Evolutionary conservation across 2,797 vertebrate species (phyloP), one percentile per base, ranked within the genome.

Genomic region (Picus viridis): DNA sequence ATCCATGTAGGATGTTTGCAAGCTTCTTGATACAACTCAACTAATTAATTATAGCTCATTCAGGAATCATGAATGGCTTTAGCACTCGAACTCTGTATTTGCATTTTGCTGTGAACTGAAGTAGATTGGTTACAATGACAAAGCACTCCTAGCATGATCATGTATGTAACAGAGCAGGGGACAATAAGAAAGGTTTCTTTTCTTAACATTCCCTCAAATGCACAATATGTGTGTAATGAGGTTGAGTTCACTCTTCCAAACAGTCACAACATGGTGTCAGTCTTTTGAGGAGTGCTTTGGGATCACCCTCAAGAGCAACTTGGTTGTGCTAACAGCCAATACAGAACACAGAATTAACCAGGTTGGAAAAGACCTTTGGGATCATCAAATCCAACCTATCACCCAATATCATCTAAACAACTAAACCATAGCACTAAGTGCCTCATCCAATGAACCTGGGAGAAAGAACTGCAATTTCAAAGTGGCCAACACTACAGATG

Each of bases 251-350:
- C 19, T 2, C 27, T 81, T 78, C 0, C 41, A 72, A 27, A 6
- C 14, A 39, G 26, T 43, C 45, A 53, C 10, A 1, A 19, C 20
- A 3, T 0, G 12, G 7, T 56, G 23, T 36, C 2, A 7, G 18
- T 23, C 27, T 78, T 78, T 59, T 4, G 6, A 43, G 22, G 2
- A 68, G 8, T 6, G 9, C 12, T 88, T 65, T 36, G 7, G 8
- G 15, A 4, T 5, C 62, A 11, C 0, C 15, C 2, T 77, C 27
- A 30, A 53, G 30, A 53, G 5, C 16, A 1, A 0, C 17, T 79
- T 74, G 7, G 0, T 8, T 62, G 30, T 36, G 19, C 5, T 54
- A 32, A 26, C 7, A 5, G 22, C 4, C n/a, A 39, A 39, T 39
- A 39, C 39, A 39, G 39, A 39, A 39, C 5, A 39, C 12, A 12